phyloP scores from a whole-genome alignment of 92 coral and sea anemone genomes.

The Desmophyllum pertusum region DNA sequence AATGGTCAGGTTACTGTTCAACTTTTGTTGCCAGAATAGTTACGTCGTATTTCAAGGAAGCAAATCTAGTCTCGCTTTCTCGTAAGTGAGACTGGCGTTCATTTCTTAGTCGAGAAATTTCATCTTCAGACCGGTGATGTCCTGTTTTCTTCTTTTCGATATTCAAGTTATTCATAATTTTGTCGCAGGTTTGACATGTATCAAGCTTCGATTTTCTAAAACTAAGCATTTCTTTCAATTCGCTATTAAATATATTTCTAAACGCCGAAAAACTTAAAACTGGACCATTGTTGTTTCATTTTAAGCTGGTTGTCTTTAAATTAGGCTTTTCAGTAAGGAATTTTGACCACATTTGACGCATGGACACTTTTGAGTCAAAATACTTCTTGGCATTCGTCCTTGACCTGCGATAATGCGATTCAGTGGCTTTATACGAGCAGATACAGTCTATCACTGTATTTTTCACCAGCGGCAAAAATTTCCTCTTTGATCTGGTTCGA shows the following conservation, averaged over 20 bases:
- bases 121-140: not conserved
- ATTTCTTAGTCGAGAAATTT: not conserved
- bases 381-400: not conserved
- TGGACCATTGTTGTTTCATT: not conserved
- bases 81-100: not conserved
- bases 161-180: not conserved
- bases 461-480: not conserved
- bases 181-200: not conserved
- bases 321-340: not conserved
- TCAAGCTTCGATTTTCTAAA: not conserved
- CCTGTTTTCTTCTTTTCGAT: not conserved
- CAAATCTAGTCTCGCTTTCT: not conserved
- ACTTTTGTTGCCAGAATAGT: not conserved
- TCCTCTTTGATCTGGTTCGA: not conserved
- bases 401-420: not conserved
- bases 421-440: not conserved
- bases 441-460: not conserved
- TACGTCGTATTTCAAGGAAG: not conserved
- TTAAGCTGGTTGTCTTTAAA: constrained; percentile 7
- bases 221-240: not conserved
- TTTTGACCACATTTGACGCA: constrained; percentile 8
- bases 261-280: not conserved
- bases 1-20: too few relatives aligned
- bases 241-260: not conserved
- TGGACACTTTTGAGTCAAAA: not conserved